Evolutionary conservation across 2,113 vertebrate species (phyloP).

Genomic region (Trachemys scripta): DNA sequence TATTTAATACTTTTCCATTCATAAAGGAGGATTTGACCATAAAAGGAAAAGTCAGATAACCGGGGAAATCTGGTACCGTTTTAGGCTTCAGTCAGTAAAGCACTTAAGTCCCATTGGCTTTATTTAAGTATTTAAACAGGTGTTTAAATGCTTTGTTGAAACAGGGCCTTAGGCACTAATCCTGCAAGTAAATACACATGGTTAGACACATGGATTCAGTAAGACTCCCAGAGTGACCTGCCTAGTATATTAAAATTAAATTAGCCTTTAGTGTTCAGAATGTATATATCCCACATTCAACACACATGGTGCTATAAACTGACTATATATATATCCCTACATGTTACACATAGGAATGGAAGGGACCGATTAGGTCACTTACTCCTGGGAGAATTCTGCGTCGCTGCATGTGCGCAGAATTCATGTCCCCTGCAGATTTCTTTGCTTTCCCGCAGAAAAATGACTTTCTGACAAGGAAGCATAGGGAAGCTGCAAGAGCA

Average conservation of each 20-base stretch:
- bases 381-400: no score
- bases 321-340: not conserved
- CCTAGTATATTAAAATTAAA: not conserved
- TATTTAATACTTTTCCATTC: not conserved
- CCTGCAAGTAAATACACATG: fast-evolving
- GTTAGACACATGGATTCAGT: not conserved
- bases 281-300: fast-evolving
- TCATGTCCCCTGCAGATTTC: no score
- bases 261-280: not conserved
- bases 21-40: not conserved
- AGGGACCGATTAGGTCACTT: not conserved
- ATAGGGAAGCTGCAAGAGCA: no score
- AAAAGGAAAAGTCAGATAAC: not conserved
- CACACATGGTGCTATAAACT: not conserved
- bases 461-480: no score
- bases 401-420: no score
- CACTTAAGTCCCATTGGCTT: not conserved
- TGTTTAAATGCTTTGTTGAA: not conserved
- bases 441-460: no score
- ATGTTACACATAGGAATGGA: not conserved
- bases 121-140: not conserved
- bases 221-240: not conserved
- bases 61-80: not conserved
- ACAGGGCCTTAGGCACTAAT: not conserved
- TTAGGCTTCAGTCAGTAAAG: not conserved